A percentile compares a stretch with the other conserved stretches of the same genome.
phyloP scores from a whole-genome alignment of 2,888 invertebrate species.

The Chouioia cunea region DNA sequence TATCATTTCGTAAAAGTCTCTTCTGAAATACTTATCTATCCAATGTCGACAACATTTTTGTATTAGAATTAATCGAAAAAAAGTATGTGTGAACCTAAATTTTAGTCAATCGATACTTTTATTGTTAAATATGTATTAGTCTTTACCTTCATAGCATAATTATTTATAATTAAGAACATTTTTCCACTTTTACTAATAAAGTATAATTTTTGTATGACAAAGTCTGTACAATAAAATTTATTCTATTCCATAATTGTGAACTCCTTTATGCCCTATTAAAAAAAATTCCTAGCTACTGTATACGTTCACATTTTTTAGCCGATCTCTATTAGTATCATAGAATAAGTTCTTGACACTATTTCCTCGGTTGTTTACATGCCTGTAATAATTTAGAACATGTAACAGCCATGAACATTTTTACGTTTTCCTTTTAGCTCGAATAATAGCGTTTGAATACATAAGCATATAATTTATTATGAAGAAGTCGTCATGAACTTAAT shows the following conservation, averaged over 20 bases:
- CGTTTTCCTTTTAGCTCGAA: too few species aligned
- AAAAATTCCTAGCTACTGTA: too few species aligned
- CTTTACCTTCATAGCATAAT: slow-evolving; percentile 29
- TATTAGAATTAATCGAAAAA: slow-evolving; percentile 10
- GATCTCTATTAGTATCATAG: too few species aligned
- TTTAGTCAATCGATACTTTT: slow-evolving; percentile 36
- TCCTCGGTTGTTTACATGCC: too few species aligned
- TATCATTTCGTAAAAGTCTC: background rate
- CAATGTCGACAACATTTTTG: slow-evolving; percentile 19
- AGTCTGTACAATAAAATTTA: slow-evolving; percentile 48
- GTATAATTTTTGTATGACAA: slow-evolving; percentile 43
- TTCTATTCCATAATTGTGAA: slow-evolving; percentile 30
- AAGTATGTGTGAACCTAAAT: slow-evolving; percentile 33
- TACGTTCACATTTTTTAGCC: too few species aligned
- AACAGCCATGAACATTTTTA: too few species aligned
- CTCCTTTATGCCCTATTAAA: too few species aligned
- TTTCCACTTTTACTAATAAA: slow-evolving; percentile 38
- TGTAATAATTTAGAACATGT: too few species aligned
- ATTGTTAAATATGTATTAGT: slow-evolving; percentile 37
- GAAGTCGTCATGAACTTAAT: too few species aligned
- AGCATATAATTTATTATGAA: too few species aligned
- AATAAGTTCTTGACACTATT: too few species aligned
- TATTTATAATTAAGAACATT: slow-evolving; percentile 44
- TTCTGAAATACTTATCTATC: background rate
- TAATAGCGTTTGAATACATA: too few species aligned